Percentiles rank a stretch among this genome's conserved stretches.
phyloP scores from a whole-genome alignment of 1,140 invertebrate species.

The Limonius californicus region DNA sequence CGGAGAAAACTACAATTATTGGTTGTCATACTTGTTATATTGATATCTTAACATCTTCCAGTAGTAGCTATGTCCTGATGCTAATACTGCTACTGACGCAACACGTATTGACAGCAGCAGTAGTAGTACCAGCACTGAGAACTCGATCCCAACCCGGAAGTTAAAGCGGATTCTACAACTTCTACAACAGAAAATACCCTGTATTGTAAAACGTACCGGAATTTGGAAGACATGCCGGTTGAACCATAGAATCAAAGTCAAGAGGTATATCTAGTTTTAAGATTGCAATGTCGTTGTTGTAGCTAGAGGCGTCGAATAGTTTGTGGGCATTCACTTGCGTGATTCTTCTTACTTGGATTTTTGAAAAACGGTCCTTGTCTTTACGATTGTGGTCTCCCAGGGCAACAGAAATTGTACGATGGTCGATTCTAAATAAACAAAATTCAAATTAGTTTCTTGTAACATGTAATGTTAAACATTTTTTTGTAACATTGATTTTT shows the following conservation, averaged over 20 bases:
- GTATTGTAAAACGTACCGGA: conserved; percentile 48
- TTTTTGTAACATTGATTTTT: no score
- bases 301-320: conserved; percentile 64
- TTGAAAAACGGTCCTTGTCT: conserved; percentile 31
- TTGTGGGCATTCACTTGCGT: conserved; percentile 56
- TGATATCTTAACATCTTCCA: no score
- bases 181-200: neutral
- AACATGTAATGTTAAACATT: no score
- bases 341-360: conserved; percentile 42
- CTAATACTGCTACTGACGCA: no score
- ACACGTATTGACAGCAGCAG: no score
- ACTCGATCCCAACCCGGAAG: no score
- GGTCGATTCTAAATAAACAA: conserved; percentile 50
- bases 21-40: no score
- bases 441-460: no score
- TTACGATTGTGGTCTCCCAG: conserved; percentile 49
- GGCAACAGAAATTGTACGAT: conserved; percentile 46
- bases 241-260: conserved; percentile 54
- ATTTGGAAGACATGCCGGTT: conserved; percentile 70
- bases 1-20: neutral
- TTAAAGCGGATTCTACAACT: no score
- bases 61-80: no score
- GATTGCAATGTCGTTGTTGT: conserved; percentile 79
- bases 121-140: no score
- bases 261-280: conserved; percentile 65